Base-by-base conservation (phyloP, 2,888 invertebrate species). In the Tetheella fluctuosa region DNA sequence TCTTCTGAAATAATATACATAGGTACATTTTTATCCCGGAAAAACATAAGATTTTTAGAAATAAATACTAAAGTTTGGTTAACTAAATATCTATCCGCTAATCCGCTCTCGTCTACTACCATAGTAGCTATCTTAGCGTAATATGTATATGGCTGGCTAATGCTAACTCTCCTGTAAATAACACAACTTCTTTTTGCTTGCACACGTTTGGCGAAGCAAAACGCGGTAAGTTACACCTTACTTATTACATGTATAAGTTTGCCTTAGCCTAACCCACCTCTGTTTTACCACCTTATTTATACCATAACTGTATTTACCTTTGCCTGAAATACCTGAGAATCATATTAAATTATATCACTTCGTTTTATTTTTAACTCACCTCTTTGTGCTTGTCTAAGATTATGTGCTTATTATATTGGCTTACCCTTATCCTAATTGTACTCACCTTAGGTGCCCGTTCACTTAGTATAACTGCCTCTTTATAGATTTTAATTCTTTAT, bases 131-230 rank as follows among this genome's bases (percentile, higher is more conserved):
- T 61, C 59, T 65, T 73, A 77, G 68, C 67, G 63, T 64, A 64
- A 67, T 63, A 67, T 63, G 59, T 63, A 70, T 80, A 71, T 78
- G 76, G 80, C 73, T 84, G 82, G 81, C 80, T 80, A 79, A 71
- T 73, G 86, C 84, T 80, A 81, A 80, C 78, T 89, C 81, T 88
- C 81, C 84, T 89, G 87, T 89, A 87, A 89, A 90, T 90, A 91
- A 91, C 80, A 74, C 76, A 79, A 79, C 81, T 89, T 89, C 86
- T 92, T 88, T 90, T 87, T 90, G 89, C 88, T 89, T 87, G 89
- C 92, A 83, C 81, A 79, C 90, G 75, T 77, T 74, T 80, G 91
- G 82, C 80, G 91, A 89, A 91, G 91, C 85, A 69, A 92, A 91
- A 86, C 84, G 89, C 70, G 91, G 92, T 92, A 89, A 92, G 92